phyloP scores from a whole-genome alignment of 2,888 invertebrate species.

The Allygus modestus region DNA sequence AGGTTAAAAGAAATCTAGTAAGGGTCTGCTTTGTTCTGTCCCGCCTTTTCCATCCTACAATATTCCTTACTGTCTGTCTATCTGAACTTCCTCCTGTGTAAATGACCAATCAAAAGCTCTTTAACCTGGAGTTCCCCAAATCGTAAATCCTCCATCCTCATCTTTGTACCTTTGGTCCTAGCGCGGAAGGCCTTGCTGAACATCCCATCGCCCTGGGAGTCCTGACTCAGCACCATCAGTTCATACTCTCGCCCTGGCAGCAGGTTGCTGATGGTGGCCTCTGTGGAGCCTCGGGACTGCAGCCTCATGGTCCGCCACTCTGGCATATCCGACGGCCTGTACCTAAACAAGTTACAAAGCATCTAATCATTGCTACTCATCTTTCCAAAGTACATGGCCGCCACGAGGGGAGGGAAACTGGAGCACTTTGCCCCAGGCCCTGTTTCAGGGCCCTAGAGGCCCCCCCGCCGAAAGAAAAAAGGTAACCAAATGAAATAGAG shows the following conservation, averaged over 20 bases:
- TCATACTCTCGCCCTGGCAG: conserved; percentile 90
- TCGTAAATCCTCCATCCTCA: too few relatives aligned
- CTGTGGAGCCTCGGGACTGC: conserved; percentile 83
- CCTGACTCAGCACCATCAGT: conserved; percentile 93
- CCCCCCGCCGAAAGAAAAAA: too few relatives aligned
- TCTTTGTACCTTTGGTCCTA: conserved; percentile 34
- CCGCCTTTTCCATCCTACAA: too few relatives aligned
- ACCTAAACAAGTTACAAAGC: conserved; percentile 75
- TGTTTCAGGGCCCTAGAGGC: too few relatives aligned
- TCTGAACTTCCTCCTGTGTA: too few relatives aligned
- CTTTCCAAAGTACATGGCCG: background rate
- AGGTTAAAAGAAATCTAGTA: too few relatives aligned
- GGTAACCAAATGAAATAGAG: too few relatives aligned
- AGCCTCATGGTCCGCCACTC: conserved; percentile 93
- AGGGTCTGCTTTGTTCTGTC: too few relatives aligned
- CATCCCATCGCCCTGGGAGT: conserved; percentile 91
- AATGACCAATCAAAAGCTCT: too few relatives aligned
- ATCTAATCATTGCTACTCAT: conserved; percentile 5
- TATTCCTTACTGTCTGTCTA: too few relatives aligned
- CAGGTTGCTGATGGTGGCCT: conserved; percentile 88
- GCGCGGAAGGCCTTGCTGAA: conserved; percentile 87
- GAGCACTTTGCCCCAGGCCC: too few relatives aligned
- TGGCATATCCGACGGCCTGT: conserved; percentile 83
- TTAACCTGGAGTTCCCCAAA: too few relatives aligned
- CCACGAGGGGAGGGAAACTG: background rate